Base-by-base conservation (phyloP, 2,888 invertebrate genomes). In the Prosopocoilus inquinatus region DNA sequence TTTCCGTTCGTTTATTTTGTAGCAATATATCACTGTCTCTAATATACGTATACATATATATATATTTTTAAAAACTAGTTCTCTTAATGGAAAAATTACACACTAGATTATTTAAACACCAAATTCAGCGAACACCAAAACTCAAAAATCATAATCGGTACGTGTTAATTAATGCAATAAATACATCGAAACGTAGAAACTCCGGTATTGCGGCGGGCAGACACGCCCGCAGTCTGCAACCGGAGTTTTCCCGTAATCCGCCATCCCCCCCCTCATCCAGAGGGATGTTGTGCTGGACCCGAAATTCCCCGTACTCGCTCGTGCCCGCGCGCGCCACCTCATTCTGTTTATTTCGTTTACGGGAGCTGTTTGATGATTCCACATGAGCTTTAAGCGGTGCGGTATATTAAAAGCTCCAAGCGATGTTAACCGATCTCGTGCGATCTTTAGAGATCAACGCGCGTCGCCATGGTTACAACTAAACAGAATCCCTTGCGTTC, bases 221-320 rank as follows among this genome's bases (percentile, higher is more conserved):
- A 72, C 73, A 74, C 74, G 70, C 73, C 74, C 73, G 73, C 71
- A 64, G 63, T 68, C 65, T 65, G 70, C 70, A 70, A 67, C 68
- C 68, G 67, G 69, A 70, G 65, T 69, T 62, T 64, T 65, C 68
- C 67, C 67, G 66, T 62, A 66, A 66, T 67, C 70, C 68, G 62
- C 68, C 64, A 63, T 64, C 64, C 66, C 68, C 65, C 59, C 54
- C 67, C 65, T 62, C n/a, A n/a, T n/a, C 58, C 49, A 49, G 49
- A 54, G 52, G 55, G 59, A 59, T 59, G 53, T 44, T 45, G 39
- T 36, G 44, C 56, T 53, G 56, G 44, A 55, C 44, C 57, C 33
- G 39, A 32, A 52, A 49, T 33, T 49, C 20, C 48, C 47, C 57
- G 57, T 47, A 57, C 49, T 36, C 36, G 15, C 39, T 57, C 57